phyloP scores from a whole-genome alignment of 2,888 invertebrate species.

The Drosophila basisetae region DNA sequence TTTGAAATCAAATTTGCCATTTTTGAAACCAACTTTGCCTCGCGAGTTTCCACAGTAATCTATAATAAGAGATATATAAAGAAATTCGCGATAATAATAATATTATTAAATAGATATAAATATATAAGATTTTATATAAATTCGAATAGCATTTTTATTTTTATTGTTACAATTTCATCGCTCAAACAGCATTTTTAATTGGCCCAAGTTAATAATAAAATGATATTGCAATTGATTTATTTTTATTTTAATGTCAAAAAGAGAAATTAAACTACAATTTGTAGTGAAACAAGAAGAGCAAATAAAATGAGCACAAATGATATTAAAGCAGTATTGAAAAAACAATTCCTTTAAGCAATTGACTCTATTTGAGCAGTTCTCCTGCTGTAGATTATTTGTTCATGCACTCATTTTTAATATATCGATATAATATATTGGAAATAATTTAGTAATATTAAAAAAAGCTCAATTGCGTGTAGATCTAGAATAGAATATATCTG shows the following conservation, averaged over 20 bases:
- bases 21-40: too few species aligned
- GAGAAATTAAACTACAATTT: not conserved
- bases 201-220: not conserved
- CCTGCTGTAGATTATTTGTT: not conserved
- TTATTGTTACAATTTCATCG: not conserved
- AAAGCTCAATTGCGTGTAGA: not conserved
- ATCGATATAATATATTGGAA: not conserved
- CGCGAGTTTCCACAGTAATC: too few species aligned
- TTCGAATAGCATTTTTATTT: not conserved
- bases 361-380: not conserved
- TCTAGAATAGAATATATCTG: not conserved
- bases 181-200: not conserved
- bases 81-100: too few species aligned
- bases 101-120: too few species aligned
- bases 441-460: not conserved
- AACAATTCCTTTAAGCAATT: too few species aligned
- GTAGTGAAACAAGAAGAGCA: not conserved
- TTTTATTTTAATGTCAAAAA: not conserved
- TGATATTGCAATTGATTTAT: not conserved
- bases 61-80: too few species aligned
- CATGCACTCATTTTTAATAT: too few species aligned
- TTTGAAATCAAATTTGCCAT: too few species aligned
- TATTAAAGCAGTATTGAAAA: not conserved
- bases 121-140: not conserved
- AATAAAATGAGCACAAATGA: not conserved